phyloP scores from a whole-genome alignment of 2,113 vertebrate species.

The Sakesphorus luctuosus region DNA sequence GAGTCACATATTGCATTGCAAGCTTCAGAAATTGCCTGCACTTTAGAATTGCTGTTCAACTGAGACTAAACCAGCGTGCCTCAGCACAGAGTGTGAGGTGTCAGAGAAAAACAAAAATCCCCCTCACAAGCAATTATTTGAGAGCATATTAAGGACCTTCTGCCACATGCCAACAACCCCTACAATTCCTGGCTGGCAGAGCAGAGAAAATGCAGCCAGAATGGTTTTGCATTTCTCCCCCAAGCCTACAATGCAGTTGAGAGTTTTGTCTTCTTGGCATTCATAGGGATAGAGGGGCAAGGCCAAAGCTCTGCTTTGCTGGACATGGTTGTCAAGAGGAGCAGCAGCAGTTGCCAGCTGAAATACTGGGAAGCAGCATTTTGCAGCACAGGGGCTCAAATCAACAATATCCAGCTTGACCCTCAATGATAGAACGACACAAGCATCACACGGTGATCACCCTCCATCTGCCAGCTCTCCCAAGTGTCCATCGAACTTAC shows the following conservation, averaged over 20 bases:
- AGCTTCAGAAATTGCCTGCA: constrained; percentile 46
- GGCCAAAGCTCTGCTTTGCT: not conserved
- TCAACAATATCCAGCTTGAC: accelerated
- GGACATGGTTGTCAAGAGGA: not conserved
- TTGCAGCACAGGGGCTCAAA: not conserved
- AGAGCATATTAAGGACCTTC: not conserved
- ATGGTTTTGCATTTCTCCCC: not conserved
- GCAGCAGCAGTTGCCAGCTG: not conserved
- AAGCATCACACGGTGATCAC: not conserved
- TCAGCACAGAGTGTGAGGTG: not conserved
- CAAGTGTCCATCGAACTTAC: constrained; percentile 74
- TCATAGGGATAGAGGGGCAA: not conserved
- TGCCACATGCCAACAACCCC: not conserved
- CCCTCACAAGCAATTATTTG: constrained; percentile 20
- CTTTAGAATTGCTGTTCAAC: constrained; percentile 1
- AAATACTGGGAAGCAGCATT: not conserved
- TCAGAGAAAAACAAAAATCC: constrained; percentile 6
- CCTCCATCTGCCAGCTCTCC: not conserved
- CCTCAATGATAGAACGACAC: not conserved
- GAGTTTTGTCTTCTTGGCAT: not conserved
- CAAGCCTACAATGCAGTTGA: not conserved
- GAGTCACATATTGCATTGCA: constrained; percentile 24
- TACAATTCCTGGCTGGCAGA: not conserved
- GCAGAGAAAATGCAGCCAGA: not conserved
- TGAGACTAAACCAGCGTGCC: not conserved